phyloP scores from a whole-genome alignment of 2,113 vertebrate species.

The Monopterus albus region DNA sequence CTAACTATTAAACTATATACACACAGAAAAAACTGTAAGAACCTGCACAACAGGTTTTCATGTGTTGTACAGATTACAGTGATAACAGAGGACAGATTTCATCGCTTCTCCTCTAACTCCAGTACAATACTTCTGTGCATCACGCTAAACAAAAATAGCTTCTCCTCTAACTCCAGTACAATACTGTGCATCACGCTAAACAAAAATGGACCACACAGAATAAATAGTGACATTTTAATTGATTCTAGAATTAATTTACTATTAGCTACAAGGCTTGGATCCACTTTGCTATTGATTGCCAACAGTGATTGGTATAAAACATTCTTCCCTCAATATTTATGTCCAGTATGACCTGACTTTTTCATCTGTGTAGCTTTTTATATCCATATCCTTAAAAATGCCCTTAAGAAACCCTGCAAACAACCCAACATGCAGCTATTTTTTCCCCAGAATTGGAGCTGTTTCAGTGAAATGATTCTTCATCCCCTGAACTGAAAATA shows the following conservation, averaged over 20 bases:
- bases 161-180: too few relatives aligned
- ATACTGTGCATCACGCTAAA: neutral
- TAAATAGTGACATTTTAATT: neutral
- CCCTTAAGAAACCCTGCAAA: constrained; percentile 2
- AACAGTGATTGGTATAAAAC: neutral
- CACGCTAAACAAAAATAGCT: too few relatives aligned
- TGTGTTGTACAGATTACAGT: neutral
- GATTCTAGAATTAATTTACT: neutral
- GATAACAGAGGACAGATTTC: too few relatives aligned
- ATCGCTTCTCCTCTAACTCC: too few relatives aligned
- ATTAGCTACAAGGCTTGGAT: too few relatives aligned
- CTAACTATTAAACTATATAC: neutral
- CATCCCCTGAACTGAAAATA: neutral
- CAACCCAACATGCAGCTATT: neutral
- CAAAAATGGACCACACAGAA: neutral
- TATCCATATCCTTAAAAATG: constrained; percentile 4
- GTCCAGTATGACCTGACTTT: neutral
- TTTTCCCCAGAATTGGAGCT: constrained; percentile 7
- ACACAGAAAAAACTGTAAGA: neutral
- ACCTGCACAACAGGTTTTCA: neutral
- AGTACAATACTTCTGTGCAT: too few relatives aligned
- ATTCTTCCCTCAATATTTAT: neutral
- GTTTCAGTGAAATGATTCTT: constrained; percentile 23
- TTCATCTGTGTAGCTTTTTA: neutral
- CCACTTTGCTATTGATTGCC: constrained; percentile 7